Percentiles rank a stretch among this genome's conserved stretches.
These are phyloP conservation scores for Phorcus lineatus DNA, from an alignment of 2,888 invertebrate genomes.

Conservation along the genomic window DNA sequence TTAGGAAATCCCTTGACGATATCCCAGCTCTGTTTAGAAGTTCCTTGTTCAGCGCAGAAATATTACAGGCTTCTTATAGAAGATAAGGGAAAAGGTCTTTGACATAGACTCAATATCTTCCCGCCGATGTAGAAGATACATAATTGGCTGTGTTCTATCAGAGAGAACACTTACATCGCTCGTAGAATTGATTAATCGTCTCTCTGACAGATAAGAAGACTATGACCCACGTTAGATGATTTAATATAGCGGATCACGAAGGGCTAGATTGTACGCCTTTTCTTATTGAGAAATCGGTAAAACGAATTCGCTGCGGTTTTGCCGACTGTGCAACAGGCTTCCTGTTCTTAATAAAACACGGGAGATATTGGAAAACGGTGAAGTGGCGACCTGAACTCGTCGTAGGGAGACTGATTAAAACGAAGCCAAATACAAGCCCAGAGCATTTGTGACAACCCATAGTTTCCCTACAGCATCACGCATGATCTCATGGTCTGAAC, in stretches of 20 bases:
- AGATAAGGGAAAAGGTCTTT: neutral
- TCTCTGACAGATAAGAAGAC: conserved; percentile 11
- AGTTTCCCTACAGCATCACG: neutral
- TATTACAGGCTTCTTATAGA: neutral
- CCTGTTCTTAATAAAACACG: neutral
- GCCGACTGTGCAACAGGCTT: neutral
- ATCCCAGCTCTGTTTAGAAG: neutral
- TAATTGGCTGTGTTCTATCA: conserved; percentile 15
- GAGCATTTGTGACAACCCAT: too few relatives aligned
- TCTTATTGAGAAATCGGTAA: neutral
- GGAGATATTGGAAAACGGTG: neutral
- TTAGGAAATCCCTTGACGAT: conserved; percentile 1
- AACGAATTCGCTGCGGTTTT: neutral
- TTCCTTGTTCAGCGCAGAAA: neutral
- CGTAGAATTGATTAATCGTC: conserved; percentile 7
- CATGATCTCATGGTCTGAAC: neutral
- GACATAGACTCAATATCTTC: neutral
- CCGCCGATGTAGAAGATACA: neutral
- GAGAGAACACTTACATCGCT: neutral
- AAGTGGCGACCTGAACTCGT: neutral
- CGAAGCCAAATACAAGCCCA: too few relatives aligned
- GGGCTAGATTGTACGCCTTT: neutral
- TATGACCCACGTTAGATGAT: conserved; percentile 4
- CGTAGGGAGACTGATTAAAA: neutral
- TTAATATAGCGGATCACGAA: neutral